A percentile compares a stretch with the other conserved stretches of the same genome.
phyloP scores from a whole-genome alignment of 2,888 invertebrate species.

The Drosophila gaucha region DNA sequence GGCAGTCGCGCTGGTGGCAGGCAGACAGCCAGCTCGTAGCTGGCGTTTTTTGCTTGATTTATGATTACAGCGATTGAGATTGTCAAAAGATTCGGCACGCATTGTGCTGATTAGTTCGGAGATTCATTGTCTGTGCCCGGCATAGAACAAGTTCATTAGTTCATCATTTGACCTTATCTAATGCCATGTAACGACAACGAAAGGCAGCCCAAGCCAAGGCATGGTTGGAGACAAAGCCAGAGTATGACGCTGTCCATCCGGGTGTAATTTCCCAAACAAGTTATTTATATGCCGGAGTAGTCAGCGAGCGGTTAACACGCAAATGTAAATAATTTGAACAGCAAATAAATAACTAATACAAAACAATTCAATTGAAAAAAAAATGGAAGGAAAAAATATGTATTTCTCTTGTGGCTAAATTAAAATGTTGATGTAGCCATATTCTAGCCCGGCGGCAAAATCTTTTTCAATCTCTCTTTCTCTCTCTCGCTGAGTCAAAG shows the following conservation, averaged over 20 bases:
- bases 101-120: conserved; percentile 59
- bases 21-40: conserved; percentile 25
- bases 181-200: conserved; percentile 45
- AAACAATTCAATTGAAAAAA: background rate
- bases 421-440: conserved; percentile 13
- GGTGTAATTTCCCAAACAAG: conserved; percentile 79
- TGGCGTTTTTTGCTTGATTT: conserved; percentile 67
- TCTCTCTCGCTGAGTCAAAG: conserved; percentile 11
- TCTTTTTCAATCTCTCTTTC: conserved; percentile 43
- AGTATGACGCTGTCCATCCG: conserved; percentile 61
- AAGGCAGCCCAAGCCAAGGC: background rate
- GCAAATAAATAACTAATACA: conserved; percentile 44
- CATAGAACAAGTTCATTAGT: conserved; percentile 65
- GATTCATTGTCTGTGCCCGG: conserved; percentile 37
- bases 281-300: conserved; percentile 59
- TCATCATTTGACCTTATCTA: conserved; percentile 55
- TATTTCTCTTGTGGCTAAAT: conserved; percentile 18
- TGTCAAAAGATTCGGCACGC: conserved; percentile 73
- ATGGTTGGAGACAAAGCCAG: background rate
- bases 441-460: conserved; percentile 31
- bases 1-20: too few relatives aligned
- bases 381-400: conserved; percentile 4
- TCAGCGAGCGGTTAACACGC: conserved; percentile 55
- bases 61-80: conserved; percentile 63
- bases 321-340: conserved; percentile 70